Percentiles rank a stretch among this genome's conserved stretches.
Conservation (phyloP, 2,113 vertebrate genomes). For the Paedocypris sp. region DNA sequence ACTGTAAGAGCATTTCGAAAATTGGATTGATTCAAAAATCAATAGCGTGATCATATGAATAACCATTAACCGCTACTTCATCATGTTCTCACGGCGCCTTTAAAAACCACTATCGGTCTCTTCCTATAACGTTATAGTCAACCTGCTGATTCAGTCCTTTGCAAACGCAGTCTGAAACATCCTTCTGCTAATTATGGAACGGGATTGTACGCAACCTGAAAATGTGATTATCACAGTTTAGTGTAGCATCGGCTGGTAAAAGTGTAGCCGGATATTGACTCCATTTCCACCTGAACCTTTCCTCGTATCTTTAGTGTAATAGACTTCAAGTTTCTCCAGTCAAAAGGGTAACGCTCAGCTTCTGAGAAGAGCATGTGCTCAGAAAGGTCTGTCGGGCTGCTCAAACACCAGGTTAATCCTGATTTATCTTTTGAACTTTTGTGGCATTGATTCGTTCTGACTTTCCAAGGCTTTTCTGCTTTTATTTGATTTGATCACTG, state of each 20-base stretch:
- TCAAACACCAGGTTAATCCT: conserved; percentile 17
- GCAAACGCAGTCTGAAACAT: not conserved
- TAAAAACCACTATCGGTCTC: conserved; percentile 44
- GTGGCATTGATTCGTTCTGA: not conserved
- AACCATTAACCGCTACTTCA: conserved; percentile 42
- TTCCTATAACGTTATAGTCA: conserved; percentile 41
- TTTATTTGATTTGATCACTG: conserved; percentile 4
- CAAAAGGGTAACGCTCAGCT: not conserved
- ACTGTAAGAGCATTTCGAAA: conserved; percentile 41
- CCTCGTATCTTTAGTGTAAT: not conserved
- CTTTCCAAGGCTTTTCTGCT: not conserved
- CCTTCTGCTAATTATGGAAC: not conserved
- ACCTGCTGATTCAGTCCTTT: conserved; percentile 39
- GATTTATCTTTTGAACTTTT: conserved; percentile 12
- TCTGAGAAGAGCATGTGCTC: not conserved
- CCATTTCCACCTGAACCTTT: no score
- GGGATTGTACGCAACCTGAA: not conserved
- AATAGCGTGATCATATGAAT: conserved; percentile 37
- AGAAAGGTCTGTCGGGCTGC: not conserved
- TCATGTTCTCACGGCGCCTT: conserved; percentile 35
- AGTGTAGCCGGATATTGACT: not conserved
- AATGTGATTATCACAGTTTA: conserved; percentile 5
- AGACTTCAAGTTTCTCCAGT: not conserved
- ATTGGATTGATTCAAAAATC: conserved; percentile 43
- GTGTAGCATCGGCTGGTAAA: conserved; percentile 5